These are phyloP conservation scores for Lycophotia porphyrea DNA, from an alignment of 2,888 invertebrate genomes.

Conservation along the genomic window DNA sequence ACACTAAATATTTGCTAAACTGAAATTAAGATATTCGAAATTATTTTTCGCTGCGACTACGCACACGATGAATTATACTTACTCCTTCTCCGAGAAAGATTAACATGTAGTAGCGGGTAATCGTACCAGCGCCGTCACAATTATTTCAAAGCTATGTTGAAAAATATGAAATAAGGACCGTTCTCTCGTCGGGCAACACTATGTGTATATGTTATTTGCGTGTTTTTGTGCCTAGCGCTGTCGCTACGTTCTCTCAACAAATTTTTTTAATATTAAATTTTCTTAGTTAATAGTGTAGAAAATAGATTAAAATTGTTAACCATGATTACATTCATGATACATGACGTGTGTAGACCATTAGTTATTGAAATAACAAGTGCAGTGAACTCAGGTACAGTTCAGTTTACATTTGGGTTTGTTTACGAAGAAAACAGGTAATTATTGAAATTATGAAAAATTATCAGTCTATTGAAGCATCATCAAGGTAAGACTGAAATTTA, in stretches of 20 bases:
- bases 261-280: background rate
- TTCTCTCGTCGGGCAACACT: background rate
- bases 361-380: constrained; percentile 2
- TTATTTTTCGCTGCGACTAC: too few relatives aligned
- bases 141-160: background rate
- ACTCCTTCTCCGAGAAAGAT: too few relatives aligned
- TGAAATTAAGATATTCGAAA: too few relatives aligned
- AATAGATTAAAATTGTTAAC: background rate
- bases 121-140: too few relatives aligned
- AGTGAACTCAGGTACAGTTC: background rate
- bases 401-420: background rate
- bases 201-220: background rate
- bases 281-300: background rate
- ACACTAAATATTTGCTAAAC: too few relatives aligned
- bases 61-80: constrained; percentile 22
- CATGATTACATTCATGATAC: background rate
- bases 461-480: background rate
- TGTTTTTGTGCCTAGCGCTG: constrained; percentile 8
- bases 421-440: constrained; percentile 1
- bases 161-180: background rate
- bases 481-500: background rate
- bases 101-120: too few relatives aligned
- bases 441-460: background rate
- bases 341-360: background rate
- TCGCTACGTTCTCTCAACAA: constrained; percentile 13